phyloP scores from a whole-genome alignment of 2,797 vertebrate species.

The Streptopelia turtur region DNA sequence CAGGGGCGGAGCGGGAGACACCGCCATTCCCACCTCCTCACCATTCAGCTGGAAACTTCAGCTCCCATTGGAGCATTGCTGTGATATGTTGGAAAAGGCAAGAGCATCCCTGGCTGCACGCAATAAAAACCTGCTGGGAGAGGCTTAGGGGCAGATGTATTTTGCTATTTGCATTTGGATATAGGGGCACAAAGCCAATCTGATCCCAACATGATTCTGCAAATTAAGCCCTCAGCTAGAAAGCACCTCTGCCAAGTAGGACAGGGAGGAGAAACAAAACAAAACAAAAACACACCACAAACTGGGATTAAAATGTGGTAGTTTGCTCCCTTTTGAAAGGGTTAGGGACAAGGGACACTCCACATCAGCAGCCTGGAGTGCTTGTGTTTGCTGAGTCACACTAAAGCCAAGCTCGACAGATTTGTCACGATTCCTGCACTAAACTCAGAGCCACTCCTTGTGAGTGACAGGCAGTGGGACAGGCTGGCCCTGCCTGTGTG shows the following conservation, averaged over 20 bases:
- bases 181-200: neutral
- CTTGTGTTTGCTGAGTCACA: accelerated
- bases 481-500: accelerated
- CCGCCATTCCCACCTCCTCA: too few relatives aligned
- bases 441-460: neutral
- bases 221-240: neutral
- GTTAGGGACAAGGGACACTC: neutral
- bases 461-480: accelerated
- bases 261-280: too few relatives aligned
- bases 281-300: neutral
- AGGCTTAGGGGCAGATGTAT: neutral
- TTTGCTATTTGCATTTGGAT: accelerated
- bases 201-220: neutral
- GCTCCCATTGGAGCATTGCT: neutral
- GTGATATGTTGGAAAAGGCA: too few relatives aligned
- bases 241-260: neutral
- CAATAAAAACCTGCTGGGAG: neutral
- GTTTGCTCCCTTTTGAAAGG: neutral
- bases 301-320: neutral
- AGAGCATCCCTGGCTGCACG: neutral
- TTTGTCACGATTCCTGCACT: neutral
- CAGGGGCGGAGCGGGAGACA: neutral
- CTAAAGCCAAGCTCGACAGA: neutral
- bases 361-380: neutral
- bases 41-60: too few relatives aligned